These are phyloP conservation scores for Neodontobutis hainanensis DNA, from an alignment of 2,113 vertebrate genomes.

Conservation along the genomic window DNA sequence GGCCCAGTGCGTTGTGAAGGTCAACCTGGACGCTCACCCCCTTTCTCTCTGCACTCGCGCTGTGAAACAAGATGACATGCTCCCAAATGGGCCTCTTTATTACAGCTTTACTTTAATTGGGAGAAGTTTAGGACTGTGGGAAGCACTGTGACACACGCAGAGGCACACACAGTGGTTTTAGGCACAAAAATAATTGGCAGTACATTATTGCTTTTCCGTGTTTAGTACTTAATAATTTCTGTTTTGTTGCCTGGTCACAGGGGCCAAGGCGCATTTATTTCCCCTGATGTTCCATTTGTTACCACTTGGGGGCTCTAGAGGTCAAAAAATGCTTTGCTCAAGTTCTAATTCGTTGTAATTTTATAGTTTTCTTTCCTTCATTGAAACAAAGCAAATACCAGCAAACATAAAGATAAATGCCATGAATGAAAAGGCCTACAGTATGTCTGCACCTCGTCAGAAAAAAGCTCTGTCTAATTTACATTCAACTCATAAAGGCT, in stretches of 20 bases:
- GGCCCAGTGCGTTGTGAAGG: slow-evolving; percentile 71
- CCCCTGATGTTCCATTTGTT: slow-evolving; percentile 6
- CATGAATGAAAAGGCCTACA: too few species aligned
- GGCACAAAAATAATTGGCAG: slow-evolving; percentile 52
- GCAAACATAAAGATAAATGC: too few species aligned
- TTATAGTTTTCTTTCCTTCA: too few species aligned
- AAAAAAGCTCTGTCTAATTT: too few species aligned
- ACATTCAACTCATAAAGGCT: too few species aligned
- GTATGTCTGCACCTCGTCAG: too few species aligned
- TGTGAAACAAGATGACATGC: slow-evolving; percentile 48
- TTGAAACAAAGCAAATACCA: too few species aligned
- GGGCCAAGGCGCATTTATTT: neutral
- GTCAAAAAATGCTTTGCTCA: slow-evolving; percentile 62
- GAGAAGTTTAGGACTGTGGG: slow-evolving; percentile 49
- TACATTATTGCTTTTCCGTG: slow-evolving; percentile 27
- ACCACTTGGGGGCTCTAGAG: slow-evolving; percentile 85
- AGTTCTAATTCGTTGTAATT: too few species aligned
- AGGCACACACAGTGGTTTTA: slow-evolving; percentile 20
- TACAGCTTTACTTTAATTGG: slow-evolving; percentile 65
- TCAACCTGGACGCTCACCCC: slow-evolving; percentile 45
- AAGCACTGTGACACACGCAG: slow-evolving; percentile 20
- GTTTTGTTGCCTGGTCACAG: slow-evolving; percentile 26
- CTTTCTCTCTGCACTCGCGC: slow-evolving; percentile 38
- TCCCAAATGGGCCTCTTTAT: slow-evolving; percentile 43
- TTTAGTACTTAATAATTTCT: slow-evolving; percentile 32